These are phyloP conservation scores for Elephas maximus DNA, from an alignment of 2,113 vertebrate genomes.

Conservation along the genomic window DNA sequence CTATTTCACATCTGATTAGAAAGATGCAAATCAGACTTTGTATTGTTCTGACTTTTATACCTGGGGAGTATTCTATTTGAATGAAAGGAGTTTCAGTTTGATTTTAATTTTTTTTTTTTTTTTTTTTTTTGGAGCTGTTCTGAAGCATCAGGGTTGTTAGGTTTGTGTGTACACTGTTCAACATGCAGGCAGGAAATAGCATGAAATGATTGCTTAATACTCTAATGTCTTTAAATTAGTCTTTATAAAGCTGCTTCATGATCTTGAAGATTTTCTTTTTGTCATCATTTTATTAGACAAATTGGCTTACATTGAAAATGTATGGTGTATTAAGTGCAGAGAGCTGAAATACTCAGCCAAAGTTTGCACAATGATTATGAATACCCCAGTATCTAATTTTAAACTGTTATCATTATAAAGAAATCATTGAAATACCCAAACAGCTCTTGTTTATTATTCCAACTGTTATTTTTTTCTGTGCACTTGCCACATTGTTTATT, in stretches of 20 bases:
- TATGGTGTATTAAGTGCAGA: conserved; percentile 71
- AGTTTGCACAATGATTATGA: conserved; percentile 79
- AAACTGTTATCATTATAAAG: conserved; percentile 83
- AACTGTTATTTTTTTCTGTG: conserved; percentile 81
- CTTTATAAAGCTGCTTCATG: conserved; percentile 78
- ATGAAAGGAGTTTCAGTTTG: conserved; percentile 73
- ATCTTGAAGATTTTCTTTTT: conserved; percentile 68
- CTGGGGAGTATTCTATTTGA: conserved; percentile 63
- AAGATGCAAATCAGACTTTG: conserved; percentile 81
- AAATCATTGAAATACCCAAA: conserved; percentile 76
- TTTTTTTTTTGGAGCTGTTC: conserved; percentile 78
- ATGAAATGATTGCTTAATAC: conserved; percentile 80
- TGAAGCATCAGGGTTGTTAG: conserved; percentile 60
- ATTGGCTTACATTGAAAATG: conserved; percentile 75
- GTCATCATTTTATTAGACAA: conserved; percentile 81
- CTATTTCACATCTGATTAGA: conserved; percentile 52
- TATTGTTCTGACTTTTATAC: conserved; percentile 82
- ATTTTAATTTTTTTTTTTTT: conserved; percentile 77
- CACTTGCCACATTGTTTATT: conserved; percentile 84
- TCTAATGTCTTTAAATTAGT: conserved; percentile 82
- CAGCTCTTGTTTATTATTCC: conserved; percentile 85
- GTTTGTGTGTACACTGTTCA: conserved; percentile 60
- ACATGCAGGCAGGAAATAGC: conserved; percentile 74
- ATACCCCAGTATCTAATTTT: conserved; percentile 84
- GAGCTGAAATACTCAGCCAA: conserved; percentile 79